Conservation (phyloP, 2,797 vertebrate species). For the Gambusia yucatana region DNA sequence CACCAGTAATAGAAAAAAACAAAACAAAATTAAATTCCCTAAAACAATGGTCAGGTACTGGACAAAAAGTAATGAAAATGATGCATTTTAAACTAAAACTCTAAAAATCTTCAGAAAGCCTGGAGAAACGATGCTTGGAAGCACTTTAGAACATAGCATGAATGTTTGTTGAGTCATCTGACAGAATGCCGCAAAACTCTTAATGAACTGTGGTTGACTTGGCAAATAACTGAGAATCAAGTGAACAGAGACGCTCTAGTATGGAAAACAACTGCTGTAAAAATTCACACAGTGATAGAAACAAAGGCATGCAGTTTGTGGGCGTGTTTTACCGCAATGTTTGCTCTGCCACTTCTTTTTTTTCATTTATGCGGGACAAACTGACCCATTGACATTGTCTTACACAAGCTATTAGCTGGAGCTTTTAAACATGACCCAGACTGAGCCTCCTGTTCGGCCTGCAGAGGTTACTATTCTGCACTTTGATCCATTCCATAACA, state of each 20-base stretch:
- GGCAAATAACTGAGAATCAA: background rate
- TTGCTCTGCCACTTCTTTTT: slow-evolving; percentile 37
- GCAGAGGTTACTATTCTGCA: slow-evolving; percentile 54
- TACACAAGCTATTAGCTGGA: slow-evolving; percentile 56
- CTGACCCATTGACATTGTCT: slow-evolving; percentile 58
- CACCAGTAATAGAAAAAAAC: background rate
- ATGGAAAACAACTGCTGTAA: slow-evolving; percentile 17
- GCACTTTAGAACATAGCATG: background rate
- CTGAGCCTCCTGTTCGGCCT: slow-evolving; percentile 39
- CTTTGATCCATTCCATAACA: slow-evolving; percentile 45
- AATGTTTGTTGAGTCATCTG: background rate
- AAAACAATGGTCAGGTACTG: background rate
- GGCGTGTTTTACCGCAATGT: slow-evolving; percentile 3
- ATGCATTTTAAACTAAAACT: background rate
- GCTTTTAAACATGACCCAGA: slow-evolving; percentile 49
- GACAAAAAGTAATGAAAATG: background rate
- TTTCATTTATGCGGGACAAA: slow-evolving; percentile 58
- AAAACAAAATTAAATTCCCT: background rate
- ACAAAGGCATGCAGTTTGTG: slow-evolving; percentile 1
- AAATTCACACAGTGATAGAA: background rate
- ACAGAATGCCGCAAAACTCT: background rate
- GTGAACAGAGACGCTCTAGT: background rate
- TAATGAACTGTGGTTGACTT: background rate
- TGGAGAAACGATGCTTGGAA: background rate
- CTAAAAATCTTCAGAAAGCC: background rate